These are phyloP conservation scores for Eueides isabella DNA, from an alignment of 1,140 invertebrate species.

Conservation along the genomic window DNA sequence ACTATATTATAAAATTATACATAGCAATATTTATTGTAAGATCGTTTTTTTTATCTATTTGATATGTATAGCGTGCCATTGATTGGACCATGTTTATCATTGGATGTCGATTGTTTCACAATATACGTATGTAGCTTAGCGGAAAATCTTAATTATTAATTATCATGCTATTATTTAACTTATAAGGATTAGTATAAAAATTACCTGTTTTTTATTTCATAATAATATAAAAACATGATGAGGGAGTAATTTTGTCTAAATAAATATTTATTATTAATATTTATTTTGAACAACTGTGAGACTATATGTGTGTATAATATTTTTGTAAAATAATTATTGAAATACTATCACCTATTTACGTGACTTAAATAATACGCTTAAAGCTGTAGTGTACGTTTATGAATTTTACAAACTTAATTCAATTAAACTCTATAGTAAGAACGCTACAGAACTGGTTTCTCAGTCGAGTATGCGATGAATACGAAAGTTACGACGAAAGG, in stretches of 20 bases:
- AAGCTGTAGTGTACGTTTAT: background rate
- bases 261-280: too few species aligned
- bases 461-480: slow-evolving; percentile 36
- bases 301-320: too few species aligned
- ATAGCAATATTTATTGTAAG: slow-evolving; percentile 29
- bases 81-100: slow-evolving; percentile 47
- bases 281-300: too few species aligned
- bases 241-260: too few species aligned
- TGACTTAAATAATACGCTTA: background rate
- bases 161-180: background rate
- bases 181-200: background rate
- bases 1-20: slow-evolving; percentile 3
- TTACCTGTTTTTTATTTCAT: too few species aligned
- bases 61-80: slow-evolving; percentile 42
- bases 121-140: slow-evolving; percentile 19
- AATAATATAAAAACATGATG: too few species aligned
- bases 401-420: background rate
- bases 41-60: slow-evolving; percentile 34
- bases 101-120: slow-evolving; percentile 29
- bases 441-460: slow-evolving; percentile 33
- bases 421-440: slow-evolving; percentile 22
- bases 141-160: background rate
- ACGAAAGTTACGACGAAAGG: slow-evolving; percentile 42
- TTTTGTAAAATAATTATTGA: background rate
- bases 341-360: background rate